Conservation (phyloP, 2,797 vertebrate genomes). For the Benthosema pterotum region DNA sequence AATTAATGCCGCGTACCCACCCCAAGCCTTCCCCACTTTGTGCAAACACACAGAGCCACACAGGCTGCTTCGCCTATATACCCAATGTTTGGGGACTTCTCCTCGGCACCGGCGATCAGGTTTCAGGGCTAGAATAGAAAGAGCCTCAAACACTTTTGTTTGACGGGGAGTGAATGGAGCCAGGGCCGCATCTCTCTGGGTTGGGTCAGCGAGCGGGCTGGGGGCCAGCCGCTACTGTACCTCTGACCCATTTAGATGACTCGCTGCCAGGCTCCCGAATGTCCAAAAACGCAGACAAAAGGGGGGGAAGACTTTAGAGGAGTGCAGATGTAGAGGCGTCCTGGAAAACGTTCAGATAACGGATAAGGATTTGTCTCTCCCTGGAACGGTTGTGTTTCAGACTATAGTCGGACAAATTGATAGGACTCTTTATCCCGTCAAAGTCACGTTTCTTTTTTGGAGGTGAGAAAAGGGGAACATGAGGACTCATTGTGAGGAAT, state of each 20-base stretch:
- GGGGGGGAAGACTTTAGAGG: too few species aligned
- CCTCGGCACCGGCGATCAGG: slow-evolving; percentile 63
- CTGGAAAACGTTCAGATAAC: too few species aligned
- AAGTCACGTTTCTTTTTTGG: too few species aligned
- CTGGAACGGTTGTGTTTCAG: too few species aligned
- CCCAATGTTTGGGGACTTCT: slow-evolving; percentile 66
- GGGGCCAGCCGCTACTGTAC: slow-evolving; percentile 54
- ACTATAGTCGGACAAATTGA: too few species aligned
- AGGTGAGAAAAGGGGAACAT: too few species aligned
- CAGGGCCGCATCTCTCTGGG: slow-evolving; percentile 68
- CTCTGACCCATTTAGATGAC: slow-evolving; percentile 69
- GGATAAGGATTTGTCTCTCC: too few species aligned
- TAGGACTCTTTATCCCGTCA: too few species aligned
- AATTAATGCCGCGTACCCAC: slow-evolving; percentile 11
- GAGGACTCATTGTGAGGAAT: too few species aligned
- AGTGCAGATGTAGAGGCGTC: too few species aligned
- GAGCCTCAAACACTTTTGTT: slow-evolving; percentile 77
- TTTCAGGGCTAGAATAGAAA: slow-evolving; percentile 76
- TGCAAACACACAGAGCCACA: slow-evolving; percentile 35
- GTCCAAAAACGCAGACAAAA: slow-evolving; percentile 15
- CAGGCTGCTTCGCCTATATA: slow-evolving; percentile 18
- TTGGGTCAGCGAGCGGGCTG: slow-evolving; percentile 62
- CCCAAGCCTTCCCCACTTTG: slow-evolving; percentile 33
- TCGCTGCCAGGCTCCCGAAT: slow-evolving; percentile 52
- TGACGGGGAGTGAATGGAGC: slow-evolving; percentile 64